These are phyloP conservation scores for Athripsodes cinereus DNA, from an alignment of 2,888 invertebrate genomes.

Conservation along the genomic window DNA sequence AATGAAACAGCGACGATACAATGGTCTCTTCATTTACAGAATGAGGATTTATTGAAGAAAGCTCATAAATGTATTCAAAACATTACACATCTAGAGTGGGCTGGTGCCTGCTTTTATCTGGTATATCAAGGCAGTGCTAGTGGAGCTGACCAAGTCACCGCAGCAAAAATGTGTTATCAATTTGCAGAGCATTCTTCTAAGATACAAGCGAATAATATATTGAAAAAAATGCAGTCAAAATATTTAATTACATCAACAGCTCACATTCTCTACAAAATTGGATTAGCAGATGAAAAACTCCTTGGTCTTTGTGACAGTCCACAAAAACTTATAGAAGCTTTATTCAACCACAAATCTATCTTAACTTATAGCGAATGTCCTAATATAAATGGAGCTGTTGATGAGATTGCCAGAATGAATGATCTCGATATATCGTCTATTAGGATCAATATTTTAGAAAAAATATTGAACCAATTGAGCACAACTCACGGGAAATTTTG, in stretches of 20 bases:
- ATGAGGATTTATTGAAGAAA: constrained; percentile 43
- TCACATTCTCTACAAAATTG: constrained; percentile 45
- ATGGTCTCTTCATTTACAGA: constrained; percentile 42
- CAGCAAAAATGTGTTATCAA: constrained; percentile 47
- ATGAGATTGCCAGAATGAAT: constrained; percentile 49
- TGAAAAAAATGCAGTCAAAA: constrained; percentile 46
- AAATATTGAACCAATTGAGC: constrained; percentile 35
- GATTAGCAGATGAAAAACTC: constrained; percentile 46
- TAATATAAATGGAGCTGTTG: constrained; percentile 43
- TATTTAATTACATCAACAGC: constrained; percentile 45
- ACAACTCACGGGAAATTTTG: constrained; percentile 23
- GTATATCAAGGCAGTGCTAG: constrained; percentile 47
- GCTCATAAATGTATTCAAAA: constrained; percentile 46
- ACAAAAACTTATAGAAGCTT: constrained; percentile 42
- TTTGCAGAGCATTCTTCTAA: constrained; percentile 49
- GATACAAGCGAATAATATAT: constrained; percentile 44
- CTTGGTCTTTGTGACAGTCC: constrained; percentile 44
- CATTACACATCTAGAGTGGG: constrained; percentile 51
- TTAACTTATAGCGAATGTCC: constrained; percentile 42
- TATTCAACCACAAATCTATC: constrained; percentile 42
- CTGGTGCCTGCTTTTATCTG: constrained; percentile 48
- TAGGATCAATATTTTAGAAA: constrained; percentile 46
- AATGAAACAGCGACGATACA: constrained; percentile 18
- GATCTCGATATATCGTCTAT: constrained; percentile 45
- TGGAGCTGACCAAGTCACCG: constrained; percentile 49